Percentiles rank a stretch among this genome's conserved stretches.
Evolutionary conservation across 2,113 vertebrate genomes (phyloP).

Genomic region (Odocoileus virginianus): DNA sequence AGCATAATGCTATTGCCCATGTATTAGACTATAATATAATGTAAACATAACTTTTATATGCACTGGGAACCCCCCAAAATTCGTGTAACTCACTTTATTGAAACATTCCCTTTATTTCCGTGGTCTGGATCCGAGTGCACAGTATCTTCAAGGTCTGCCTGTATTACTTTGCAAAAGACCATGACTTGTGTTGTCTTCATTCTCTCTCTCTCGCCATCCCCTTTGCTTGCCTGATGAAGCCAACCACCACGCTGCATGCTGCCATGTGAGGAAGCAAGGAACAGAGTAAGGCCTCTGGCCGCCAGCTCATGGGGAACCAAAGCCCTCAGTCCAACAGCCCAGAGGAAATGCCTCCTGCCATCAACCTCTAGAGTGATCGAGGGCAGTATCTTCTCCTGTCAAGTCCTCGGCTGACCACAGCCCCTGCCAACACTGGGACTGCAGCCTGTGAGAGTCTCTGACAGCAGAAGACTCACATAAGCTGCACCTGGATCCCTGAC

Average conservation of each 20-base stretch:
- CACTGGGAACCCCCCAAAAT: background rate
- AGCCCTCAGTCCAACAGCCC: too few relatives aligned
- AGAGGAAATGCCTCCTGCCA: background rate
- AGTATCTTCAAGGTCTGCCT: background rate
- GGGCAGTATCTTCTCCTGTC: background rate
- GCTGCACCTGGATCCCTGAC: background rate
- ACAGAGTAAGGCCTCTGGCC: background rate
- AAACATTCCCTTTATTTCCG: background rate
- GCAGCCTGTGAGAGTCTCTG: background rate
- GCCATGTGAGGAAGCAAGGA: background rate
- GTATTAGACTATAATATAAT: background rate
- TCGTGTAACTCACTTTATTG: background rate
- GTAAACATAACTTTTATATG: background rate
- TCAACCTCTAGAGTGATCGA: background rate
- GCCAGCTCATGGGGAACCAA: background rate
- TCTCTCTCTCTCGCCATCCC: background rate
- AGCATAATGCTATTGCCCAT: background rate
- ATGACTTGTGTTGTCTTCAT: background rate
- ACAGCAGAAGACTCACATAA: background rate
- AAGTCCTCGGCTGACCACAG: background rate
- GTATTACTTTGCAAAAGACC: background rate
- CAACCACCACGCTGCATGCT: background rate
- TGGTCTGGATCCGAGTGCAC: background rate
- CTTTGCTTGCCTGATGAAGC: background rate
- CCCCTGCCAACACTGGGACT: accelerated